Percentiles rank a stretch among this genome's conserved stretches.
Conservation (phyloP, 1,140 invertebrate genomes). For the Drosophila punjabiensis region DNA sequence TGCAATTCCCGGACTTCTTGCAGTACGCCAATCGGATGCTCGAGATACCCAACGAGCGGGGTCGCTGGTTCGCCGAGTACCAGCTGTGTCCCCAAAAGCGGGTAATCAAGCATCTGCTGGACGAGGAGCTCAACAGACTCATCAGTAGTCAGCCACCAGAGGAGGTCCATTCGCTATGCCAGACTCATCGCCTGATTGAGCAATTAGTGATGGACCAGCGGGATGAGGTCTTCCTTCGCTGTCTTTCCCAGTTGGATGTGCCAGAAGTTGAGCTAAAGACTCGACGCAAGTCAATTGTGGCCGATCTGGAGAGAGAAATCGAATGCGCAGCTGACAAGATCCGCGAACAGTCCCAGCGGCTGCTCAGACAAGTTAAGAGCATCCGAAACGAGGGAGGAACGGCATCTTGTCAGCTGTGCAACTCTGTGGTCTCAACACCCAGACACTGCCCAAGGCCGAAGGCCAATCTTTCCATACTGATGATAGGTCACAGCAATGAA, state of each 20-base stretch:
- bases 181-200: slow-evolving; percentile 6
- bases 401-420: slow-evolving; percentile 1
- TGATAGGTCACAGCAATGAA: slow-evolving; percentile 3
- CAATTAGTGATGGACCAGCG: not conserved
- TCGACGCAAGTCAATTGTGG: slow-evolving; percentile 7
- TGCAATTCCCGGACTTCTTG: slow-evolving; percentile 22
- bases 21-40: slow-evolving; percentile 3
- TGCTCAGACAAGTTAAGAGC: not conserved
- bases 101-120: slow-evolving; percentile 24
- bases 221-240: not conserved
- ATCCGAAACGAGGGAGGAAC: not conserved
- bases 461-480: slow-evolving; percentile 10
- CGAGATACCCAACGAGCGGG: slow-evolving; percentile 27
- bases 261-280: not conserved
- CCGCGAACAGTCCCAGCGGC: not conserved
- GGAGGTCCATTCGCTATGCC: not conserved
- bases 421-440: not conserved
- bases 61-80: slow-evolving; percentile 43
- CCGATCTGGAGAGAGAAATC: slow-evolving; percentile 51
- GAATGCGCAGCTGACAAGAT: slow-evolving; percentile 23
- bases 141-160: not conserved
- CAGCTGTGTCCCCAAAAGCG: slow-evolving; percentile 31
- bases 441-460: not conserved
- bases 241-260: slow-evolving; percentile 13
- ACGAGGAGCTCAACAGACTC: slow-evolving; percentile 16